Percentiles rank a stretch among this genome's conserved stretches.
These are phyloP conservation scores for Cyprinella venusta DNA, from an alignment of 2,797 vertebrate species.

Conservation along the genomic window DNA sequence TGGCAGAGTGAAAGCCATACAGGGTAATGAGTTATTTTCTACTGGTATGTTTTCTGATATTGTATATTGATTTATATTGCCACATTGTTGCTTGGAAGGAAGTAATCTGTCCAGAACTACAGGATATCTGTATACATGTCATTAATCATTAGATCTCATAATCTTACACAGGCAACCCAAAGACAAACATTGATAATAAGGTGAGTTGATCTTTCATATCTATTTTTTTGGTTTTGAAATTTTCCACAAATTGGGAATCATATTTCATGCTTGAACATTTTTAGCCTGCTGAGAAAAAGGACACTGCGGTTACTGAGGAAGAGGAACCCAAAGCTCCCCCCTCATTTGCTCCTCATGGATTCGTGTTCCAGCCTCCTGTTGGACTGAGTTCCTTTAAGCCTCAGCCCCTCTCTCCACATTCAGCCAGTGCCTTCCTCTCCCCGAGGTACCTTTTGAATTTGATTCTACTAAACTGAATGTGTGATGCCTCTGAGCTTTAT, in stretches of 20 bases:
- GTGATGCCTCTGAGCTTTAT: background rate
- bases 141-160: background rate
- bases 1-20: conserved; percentile 52
- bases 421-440: conserved; percentile 81
- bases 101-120: background rate
- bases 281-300: conserved; percentile 42
- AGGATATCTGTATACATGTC: background rate
- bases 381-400: conserved; percentile 82
- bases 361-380: conserved; percentile 84
- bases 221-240: background rate
- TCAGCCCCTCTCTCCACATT: conserved; percentile 82
- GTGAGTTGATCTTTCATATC: conserved; percentile 15
- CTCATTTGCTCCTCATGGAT: conserved; percentile 91
- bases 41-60: background rate
- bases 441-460: conserved; percentile 67
- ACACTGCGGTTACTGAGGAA: conserved; percentile 49
- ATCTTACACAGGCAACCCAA: conserved; percentile 2
- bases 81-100: background rate
- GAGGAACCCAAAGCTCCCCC: conserved; percentile 39
- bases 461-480: background rate
- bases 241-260: background rate
- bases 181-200: conserved; percentile 23
- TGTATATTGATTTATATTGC: background rate
- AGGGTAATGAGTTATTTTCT: conserved; percentile 57
- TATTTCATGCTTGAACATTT: background rate